phyloP scores from a whole-genome alignment of 2,113 vertebrate species.

The Furnarius figulus region DNA sequence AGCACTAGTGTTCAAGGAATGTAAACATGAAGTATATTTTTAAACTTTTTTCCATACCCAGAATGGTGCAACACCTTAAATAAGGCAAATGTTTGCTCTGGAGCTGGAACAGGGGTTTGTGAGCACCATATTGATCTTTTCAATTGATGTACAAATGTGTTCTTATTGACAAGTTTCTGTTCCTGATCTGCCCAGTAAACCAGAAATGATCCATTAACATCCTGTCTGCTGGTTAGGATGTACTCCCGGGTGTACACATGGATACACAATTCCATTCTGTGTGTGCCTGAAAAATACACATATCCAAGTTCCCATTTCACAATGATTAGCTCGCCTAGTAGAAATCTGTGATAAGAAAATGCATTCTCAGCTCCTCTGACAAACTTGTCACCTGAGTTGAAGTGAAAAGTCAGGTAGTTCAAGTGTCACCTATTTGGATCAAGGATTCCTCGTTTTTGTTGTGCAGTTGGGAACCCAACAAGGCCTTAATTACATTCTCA shows the following conservation, averaged over 20 bases:
- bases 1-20: slow-evolving; percentile 62
- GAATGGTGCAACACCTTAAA: slow-evolving; percentile 50
- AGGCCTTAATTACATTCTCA: neutral
- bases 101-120: neutral
- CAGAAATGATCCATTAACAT: neutral
- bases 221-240: neutral
- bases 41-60: slow-evolving; percentile 73
- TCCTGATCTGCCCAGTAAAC: neutral
- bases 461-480: neutral
- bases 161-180: neutral
- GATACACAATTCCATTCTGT: neutral
- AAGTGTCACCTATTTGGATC: neutral
- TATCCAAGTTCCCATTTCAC: neutral
- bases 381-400: neutral
- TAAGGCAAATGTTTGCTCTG: slow-evolving; percentile 19
- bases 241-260: neutral
- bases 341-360: neutral
- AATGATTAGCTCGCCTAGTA: neutral
- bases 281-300: neutral
- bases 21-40: slow-evolving; percentile 77
- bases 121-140: neutral
- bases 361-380: neutral
- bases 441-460: neutral
- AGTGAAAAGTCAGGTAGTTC: neutral
- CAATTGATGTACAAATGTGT: neutral